phyloP scores from a whole-genome alignment of 1,140 invertebrate species.

The Scaptomyza pallida region DNA sequence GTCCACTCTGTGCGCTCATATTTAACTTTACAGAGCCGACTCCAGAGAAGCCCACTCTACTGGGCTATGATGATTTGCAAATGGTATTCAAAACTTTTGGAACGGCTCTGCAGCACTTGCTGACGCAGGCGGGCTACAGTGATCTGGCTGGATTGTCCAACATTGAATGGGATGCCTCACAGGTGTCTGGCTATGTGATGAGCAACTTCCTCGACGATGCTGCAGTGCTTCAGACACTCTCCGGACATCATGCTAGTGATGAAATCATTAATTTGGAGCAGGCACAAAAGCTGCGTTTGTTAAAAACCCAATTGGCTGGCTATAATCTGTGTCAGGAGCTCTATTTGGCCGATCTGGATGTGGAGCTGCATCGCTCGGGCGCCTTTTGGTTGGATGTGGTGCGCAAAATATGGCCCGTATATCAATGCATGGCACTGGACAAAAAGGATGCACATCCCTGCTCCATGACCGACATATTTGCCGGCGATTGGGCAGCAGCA shows the following conservation, averaged over 20 bases:
- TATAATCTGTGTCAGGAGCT: constrained; percentile 92
- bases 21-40: constrained; percentile 91
- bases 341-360: constrained; percentile 93
- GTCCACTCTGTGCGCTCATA: constrained; percentile 91
- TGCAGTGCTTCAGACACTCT: constrained; percentile 88
- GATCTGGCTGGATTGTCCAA: constrained; percentile 93
- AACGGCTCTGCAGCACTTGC: constrained; percentile 91
- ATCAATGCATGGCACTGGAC: constrained; percentile 89
- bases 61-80: constrained; percentile 91
- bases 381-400: constrained; percentile 93
- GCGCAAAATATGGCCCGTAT: constrained; percentile 90
- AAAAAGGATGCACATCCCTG: constrained; percentile 92
- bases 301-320: constrained; percentile 90
- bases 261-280: constrained; percentile 88
- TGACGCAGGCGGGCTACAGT: constrained; percentile 91
- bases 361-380: constrained; percentile 91
- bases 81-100: constrained; percentile 94
- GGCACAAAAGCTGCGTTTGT: constrained; percentile 87
- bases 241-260: constrained; percentile 89
- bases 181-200: constrained; percentile 92
- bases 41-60: constrained; percentile 88
- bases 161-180: constrained; percentile 95
- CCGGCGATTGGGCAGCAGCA: constrained; percentile 89
- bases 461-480: constrained; percentile 90
- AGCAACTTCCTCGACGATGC: constrained; percentile 91